Evolutionary conservation across 1,140 invertebrate species (phyloP).

Genomic region (Adoxophyes honmai): DNA sequence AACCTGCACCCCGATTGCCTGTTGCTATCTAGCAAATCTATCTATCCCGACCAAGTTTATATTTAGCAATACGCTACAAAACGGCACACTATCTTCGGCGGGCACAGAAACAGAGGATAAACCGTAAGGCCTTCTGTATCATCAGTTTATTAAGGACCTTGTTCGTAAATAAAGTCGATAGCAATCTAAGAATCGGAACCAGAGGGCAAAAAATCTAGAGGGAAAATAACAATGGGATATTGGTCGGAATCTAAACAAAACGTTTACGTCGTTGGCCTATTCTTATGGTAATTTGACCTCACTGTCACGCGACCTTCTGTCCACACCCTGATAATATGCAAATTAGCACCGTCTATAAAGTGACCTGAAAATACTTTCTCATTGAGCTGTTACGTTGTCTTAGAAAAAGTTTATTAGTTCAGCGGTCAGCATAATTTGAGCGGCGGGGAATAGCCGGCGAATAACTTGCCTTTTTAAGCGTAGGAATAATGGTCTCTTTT

Average conservation of each 20-base stretch:
- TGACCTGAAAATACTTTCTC: slow-evolving; percentile 63
- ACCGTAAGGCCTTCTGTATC: too few relatives aligned
- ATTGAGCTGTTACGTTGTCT: slow-evolving; percentile 38
- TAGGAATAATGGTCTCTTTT: too few relatives aligned
- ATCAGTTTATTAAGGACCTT: too few relatives aligned
- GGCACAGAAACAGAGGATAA: too few relatives aligned
- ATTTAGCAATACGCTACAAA: too few relatives aligned
- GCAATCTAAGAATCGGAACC: neutral
- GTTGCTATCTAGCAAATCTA: too few relatives aligned
- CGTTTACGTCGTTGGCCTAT: slow-evolving; percentile 58
- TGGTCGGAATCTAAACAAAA: slow-evolving; percentile 44
- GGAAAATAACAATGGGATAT: slow-evolving; percentile 32
- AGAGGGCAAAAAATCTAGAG: neutral
- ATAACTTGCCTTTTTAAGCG: too few relatives aligned
- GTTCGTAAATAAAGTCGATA: neutral
- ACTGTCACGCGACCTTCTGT: slow-evolving; percentile 65
- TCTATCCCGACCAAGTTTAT: too few relatives aligned
- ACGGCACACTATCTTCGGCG: too few relatives aligned
- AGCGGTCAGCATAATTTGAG: neutral
- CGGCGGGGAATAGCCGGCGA: too few relatives aligned
- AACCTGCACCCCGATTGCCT: too few relatives aligned
- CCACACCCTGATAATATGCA: slow-evolving; percentile 67
- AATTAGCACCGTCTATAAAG: slow-evolving; percentile 52
- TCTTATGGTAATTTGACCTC: slow-evolving; percentile 63
- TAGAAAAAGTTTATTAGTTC: slow-evolving; percentile 16